Base-by-base conservation (phyloP, 2,797 vertebrate species). In the Melanotaenia boesemani region DNA sequence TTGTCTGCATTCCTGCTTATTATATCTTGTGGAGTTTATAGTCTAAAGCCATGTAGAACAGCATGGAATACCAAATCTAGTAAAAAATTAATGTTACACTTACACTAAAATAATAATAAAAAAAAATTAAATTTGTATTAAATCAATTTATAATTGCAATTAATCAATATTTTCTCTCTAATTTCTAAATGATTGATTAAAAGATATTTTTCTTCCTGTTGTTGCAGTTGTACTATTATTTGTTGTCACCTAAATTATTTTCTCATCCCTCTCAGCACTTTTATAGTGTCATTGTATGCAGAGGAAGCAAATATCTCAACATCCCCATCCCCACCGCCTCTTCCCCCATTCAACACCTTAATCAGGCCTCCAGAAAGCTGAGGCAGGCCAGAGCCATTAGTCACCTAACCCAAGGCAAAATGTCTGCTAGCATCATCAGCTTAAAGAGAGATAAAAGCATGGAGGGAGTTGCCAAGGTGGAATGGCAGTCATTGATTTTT, bases 401-500 rank as follows among this genome's bases (percentile, higher is more conserved):
- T 80, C 75, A 81, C 65, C 36, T 57, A 61, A 70, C 82, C 18
- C 2, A 52, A 65, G 67, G 79, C 58, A 74, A 82, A 76, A 74
- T 77, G 70, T 87, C 74, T 84, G 54, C 28, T 41, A 68, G 67
- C 52, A 70, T 72, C 77, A 82, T 82, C 68, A 76, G 79, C 71
- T 72, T 57, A 76, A 83, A 86, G 63, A 66, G 67, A 77, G 69
- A 82, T 79, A 83, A 81, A 73, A 73, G 63, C 70, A 62, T 5
- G 2, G 67, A 80, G 65, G 12, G 34, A 72, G 61, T 50, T 72
- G 76, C 57, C 60, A 72, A 67, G 63, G 26, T 80, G 63, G 58
- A 85, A 74, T 80, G 78, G 76, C 71, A 80, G 68, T 37, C 67
- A 73, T 68, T 70, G 78, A 79, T 78, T 79, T 74, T 63, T 76